Evolutionary conservation across 2,888 invertebrate genomes (phyloP), one percentile per base, ranked within the genome.

Genomic region (Lasioglossum leucozonium): DNA sequence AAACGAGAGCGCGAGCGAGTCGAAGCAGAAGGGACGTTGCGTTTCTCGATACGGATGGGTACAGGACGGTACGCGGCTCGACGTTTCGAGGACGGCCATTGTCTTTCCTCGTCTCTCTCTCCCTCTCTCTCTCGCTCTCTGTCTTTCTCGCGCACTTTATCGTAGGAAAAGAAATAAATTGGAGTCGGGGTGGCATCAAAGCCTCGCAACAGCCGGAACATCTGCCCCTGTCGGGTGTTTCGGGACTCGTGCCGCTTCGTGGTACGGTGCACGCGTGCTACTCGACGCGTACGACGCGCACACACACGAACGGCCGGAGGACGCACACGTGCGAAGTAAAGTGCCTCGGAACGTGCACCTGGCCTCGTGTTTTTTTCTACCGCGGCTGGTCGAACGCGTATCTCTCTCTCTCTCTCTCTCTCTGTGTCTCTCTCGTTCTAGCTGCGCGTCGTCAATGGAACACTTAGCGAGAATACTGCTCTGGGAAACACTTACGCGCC

Each of bases 211-310:
- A 84, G 81, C 71, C 84, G 82, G 76, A 90, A 90, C 90, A 90
- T 90, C 90, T 90, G 90, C 89, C 81, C 89, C 81, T 69, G 84
- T 86, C 86, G 81, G 86, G 77, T 89, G 90, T 82, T 79, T 69
- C 69, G 69, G 34, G 79, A 87, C 90, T 88, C 90, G 91, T 90
- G 89, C 91, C 88, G 72, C 42, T 16, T 2, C 58, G n/a, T n/a
- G n/a, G 55, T 55, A 30, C 8, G 80, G 51, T 82, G 84, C 69
- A 83, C 90, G 85, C 88, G 90, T 89, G 87, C 90, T n/a, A n/a
- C n/a, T 90, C 37, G n/a, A n/a, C n/a, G 55, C 55, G n/a, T 22
- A 55, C 44, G 37, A 8, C 16, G 18, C 37, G 40, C 55, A 73
- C 75, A 34, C 4, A 40, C 69, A 4, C n/a, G n/a, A n/a, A n/a